Conservation (phyloP, 53 echinoderm and acorn worm species). For the Luidia sarsii region DNA sequence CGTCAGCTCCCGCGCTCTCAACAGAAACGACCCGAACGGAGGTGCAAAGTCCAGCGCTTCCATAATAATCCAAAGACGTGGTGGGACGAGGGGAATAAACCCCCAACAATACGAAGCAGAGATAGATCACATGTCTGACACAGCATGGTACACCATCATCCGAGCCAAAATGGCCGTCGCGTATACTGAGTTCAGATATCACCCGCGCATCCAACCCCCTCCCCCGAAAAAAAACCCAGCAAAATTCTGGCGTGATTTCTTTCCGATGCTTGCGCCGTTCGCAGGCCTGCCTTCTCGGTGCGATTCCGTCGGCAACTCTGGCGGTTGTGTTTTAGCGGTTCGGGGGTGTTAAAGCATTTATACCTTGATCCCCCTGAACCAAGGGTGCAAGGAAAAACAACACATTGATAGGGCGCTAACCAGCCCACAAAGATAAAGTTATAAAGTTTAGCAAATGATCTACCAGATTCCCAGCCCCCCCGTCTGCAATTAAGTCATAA, state of each 20-base stretch:
- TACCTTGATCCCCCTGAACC: constrained; percentile 47
- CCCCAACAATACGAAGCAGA: neutral
- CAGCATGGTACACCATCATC: neutral
- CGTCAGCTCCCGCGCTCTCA: constrained; percentile 13
- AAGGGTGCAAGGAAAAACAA: neutral
- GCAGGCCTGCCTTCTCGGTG: constrained; percentile 7
- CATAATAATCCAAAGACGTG: constrained; percentile 1
- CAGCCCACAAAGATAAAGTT: constrained; percentile 74
- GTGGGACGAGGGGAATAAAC: neutral
- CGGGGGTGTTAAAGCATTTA: constrained; percentile 28
- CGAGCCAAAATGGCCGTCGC: constrained; percentile 49
- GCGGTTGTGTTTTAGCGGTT: neutral
- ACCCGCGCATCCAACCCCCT: too few species aligned
- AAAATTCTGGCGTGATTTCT: too few species aligned
- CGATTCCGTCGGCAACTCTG: neutral
- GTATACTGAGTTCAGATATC: too few species aligned
- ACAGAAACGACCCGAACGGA: constrained; percentile 19
- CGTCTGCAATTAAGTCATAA: constrained; percentile 83
- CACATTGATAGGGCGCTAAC: constrained; percentile 47
- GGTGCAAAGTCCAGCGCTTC: constrained; percentile 51
- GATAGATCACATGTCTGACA: constrained; percentile 49
- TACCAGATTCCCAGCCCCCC: constrained; percentile 58
- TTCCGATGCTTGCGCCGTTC: neutral
- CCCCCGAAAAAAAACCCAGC: too few species aligned
- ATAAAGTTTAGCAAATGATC: constrained; percentile 80